Percentiles rank a stretch among this genome's conserved stretches.
Evolutionary conservation across 2,113 vertebrate genomes (phyloP).

Genomic region (Cairina moschata): DNA sequence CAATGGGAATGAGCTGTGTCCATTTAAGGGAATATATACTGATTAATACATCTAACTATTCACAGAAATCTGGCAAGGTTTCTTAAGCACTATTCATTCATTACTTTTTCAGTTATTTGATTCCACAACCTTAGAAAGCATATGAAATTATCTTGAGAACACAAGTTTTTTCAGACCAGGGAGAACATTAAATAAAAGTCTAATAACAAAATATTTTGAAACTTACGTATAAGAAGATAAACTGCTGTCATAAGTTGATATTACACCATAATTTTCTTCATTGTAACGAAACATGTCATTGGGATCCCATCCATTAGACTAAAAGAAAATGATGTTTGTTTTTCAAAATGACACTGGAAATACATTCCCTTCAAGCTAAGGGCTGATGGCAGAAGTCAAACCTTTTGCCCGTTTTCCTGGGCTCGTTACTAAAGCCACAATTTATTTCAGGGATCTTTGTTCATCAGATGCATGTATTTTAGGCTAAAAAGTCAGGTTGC

Average conservation of each 20-base stretch:
- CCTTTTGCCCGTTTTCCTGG: neutral
- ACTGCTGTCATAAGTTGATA: constrained; percentile 98
- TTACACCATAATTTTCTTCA: constrained; percentile 97
- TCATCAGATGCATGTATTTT: neutral
- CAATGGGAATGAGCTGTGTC: constrained; percentile 17
- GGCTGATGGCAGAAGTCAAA: constrained; percentile 5
- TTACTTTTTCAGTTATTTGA: constrained; percentile 2
- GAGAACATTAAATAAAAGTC: constrained; percentile 44
- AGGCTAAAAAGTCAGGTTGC: neutral
- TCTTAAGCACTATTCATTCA: constrained; percentile 55
- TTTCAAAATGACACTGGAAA: constrained; percentile 70
- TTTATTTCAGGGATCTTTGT: neutral
- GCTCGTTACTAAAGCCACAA: neutral
- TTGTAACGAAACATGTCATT: constrained; percentile 99
- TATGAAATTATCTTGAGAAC: neutral
- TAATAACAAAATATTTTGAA: constrained; percentile 35
- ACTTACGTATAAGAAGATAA: constrained; percentile 98
- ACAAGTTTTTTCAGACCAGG: neutral
- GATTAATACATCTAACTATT: constrained; percentile 39
- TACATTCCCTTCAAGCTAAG: constrained; percentile 20
- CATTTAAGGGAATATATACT: constrained; percentile 61
- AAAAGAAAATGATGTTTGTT: constrained; percentile 68
- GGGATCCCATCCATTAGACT: constrained; percentile 99
- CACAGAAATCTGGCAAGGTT: constrained; percentile 50
- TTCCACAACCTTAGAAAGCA: neutral